These are phyloP conservation scores for Acrobasis repandana DNA, from an alignment of 2,888 invertebrate species.

Conservation along the genomic window DNA sequence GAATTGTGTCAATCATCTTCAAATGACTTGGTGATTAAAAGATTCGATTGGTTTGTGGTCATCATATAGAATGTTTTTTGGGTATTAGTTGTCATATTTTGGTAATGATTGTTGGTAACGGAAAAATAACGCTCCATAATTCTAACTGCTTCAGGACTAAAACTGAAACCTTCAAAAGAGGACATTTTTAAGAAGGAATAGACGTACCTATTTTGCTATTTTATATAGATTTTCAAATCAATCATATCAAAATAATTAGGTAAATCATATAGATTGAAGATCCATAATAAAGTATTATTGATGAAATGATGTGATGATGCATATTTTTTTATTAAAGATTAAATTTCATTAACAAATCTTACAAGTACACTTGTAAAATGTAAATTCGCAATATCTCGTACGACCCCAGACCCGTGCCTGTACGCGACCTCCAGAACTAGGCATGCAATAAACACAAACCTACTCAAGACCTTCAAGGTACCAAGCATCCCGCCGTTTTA, in stretches of 20 bases:
- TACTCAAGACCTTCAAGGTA: constrained; percentile 9
- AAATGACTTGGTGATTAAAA: background rate
- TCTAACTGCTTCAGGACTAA: no score
- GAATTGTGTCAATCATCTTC: constrained; percentile 7
- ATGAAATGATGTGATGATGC: background rate
- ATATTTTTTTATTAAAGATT: background rate
- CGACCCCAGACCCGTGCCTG: background rate
- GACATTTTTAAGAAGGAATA: no score
- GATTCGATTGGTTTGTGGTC: background rate
- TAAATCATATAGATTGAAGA: no score
- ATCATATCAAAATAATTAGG: no score
- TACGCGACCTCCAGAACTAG: constrained; percentile 7
- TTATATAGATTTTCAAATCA: no score
- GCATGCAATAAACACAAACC: constrained; percentile 6
- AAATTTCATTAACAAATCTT: background rate
- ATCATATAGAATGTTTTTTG: no score
- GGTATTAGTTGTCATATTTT: no score
- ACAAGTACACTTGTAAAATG: background rate
- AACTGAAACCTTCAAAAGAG: no score
- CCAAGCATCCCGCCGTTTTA: background rate
- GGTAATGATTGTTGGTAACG: no score
- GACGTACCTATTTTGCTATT: no score
- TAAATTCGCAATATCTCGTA: constrained; percentile 5
- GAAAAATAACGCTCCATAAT: no score
- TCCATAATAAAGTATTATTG: no score